Conservation (phyloP, 2,113 vertebrate genomes). For the Dermatemys mawii region DNA sequence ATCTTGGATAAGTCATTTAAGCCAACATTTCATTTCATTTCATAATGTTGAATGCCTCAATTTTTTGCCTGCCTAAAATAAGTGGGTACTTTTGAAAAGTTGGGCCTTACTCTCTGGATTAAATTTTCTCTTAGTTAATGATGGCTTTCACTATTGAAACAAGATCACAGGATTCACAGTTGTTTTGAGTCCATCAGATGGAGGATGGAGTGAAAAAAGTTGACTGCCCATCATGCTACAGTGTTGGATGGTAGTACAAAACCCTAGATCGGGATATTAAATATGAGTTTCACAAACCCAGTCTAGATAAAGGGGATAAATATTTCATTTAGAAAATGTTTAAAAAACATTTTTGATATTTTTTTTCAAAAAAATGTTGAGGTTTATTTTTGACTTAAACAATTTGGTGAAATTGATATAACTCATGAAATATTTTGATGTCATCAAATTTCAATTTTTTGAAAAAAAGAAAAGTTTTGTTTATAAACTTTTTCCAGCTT, state of each 20-base stretch:
- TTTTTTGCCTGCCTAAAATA: not conserved
- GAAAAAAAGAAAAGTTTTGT: not conserved
- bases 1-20: conserved; percentile 2
- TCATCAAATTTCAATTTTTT: not conserved
- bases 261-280: not conserved
- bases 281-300: not conserved
- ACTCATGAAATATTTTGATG: not conserved
- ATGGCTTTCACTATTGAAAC: not conserved
- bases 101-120: not conserved
- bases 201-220: not conserved
- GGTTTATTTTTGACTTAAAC: not conserved
- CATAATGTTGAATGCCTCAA: not conserved
- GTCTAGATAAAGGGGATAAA: not conserved
- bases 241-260: not conserved
- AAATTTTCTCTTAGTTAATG: not conserved
- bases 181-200: not conserved
- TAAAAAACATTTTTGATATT: not conserved
- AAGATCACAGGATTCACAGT: not conserved
- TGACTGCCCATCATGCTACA: not conserved
- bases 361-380: not conserved
- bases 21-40: not conserved
- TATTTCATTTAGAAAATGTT: not conserved
- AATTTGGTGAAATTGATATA: not conserved
- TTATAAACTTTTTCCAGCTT: not conserved
- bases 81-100: not conserved